phyloP scores from a whole-genome alignment of 2,888 invertebrate species.

The Phragmatobia fuliginosa region DNA sequence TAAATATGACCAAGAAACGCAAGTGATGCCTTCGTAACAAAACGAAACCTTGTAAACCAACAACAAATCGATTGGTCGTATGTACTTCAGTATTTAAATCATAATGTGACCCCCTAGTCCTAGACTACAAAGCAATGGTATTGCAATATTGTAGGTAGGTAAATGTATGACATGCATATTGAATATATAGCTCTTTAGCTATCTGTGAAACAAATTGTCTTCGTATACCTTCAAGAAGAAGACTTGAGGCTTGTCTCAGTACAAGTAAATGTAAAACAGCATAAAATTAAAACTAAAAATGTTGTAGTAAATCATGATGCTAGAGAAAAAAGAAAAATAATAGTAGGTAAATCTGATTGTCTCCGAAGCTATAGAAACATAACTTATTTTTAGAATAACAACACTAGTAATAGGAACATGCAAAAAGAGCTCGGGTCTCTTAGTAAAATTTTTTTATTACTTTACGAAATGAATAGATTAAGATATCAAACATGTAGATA shows the following conservation, averaged over 20 bases:
- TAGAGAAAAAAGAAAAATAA: neutral
- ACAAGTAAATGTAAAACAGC: neutral
- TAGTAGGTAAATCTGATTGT: neutral
- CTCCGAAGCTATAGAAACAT: neutral
- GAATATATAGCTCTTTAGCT: neutral
- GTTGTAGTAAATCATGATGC: neutral
- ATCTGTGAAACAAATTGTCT: neutral
- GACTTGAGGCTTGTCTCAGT: neutral
- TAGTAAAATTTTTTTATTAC: neutral
- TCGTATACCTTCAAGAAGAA: neutral
- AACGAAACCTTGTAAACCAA: conserved; percentile 45
- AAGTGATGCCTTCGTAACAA: conserved; percentile 39
- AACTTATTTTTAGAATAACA: neutral
- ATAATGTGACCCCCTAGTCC: conserved; percentile 31
- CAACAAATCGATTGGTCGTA: conserved; percentile 42
- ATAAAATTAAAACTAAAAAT: neutral
- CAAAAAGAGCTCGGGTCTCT: neutral
- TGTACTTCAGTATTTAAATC: conserved; percentile 28
- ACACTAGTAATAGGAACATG: neutral
- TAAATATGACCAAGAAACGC: conserved; percentile 24
- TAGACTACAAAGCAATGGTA: conserved; percentile 37
- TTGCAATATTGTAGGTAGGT: conserved; percentile 31
- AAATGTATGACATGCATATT: conserved; percentile 34
- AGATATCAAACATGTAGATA: neutral
- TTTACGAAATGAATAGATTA: neutral